phyloP scores from a whole-genome alignment of 2,888 invertebrate genomes.

The Noctua janthe region DNA sequence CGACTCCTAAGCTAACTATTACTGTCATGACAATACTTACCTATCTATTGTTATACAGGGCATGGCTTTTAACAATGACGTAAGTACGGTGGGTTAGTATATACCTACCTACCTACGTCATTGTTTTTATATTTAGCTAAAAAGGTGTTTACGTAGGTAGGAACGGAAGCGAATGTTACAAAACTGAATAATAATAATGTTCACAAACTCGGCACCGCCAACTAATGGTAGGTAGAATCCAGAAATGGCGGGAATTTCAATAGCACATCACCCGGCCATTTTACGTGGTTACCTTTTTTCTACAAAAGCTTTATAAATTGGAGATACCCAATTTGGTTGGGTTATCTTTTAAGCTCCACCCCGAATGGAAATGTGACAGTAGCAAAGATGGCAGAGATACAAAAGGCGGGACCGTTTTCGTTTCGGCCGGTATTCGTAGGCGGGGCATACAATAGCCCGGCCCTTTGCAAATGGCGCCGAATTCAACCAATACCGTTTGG shows the following conservation, averaged over 20 bases:
- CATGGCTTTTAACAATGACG: neutral
- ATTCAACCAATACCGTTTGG: slow-evolving; percentile 83
- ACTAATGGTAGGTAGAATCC: slow-evolving; percentile 47
- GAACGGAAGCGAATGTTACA: neutral
- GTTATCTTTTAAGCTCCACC: slow-evolving; percentile 77
- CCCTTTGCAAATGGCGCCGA: slow-evolving; percentile 89
- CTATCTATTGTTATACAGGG: neutral
- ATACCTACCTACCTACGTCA: too few species aligned
- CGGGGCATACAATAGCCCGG: slow-evolving; percentile 79
- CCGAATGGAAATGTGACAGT: slow-evolving; percentile 75
- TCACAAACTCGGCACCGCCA: slow-evolving; percentile 38
- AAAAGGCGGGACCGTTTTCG: slow-evolving; percentile 78
- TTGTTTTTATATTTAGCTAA: neutral
- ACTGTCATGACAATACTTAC: neutral
- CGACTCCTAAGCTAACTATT: neutral
- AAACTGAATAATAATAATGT: neutral
- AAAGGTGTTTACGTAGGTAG: too few species aligned
- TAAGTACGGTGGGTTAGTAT: neutral
- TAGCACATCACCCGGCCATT: slow-evolving; percentile 46
- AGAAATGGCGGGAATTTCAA: slow-evolving; percentile 31
- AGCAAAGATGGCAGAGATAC: slow-evolving; percentile 83
- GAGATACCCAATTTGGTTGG: slow-evolving; percentile 67
- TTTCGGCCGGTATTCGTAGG: slow-evolving; percentile 79
- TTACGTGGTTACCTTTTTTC: slow-evolving; percentile 29
- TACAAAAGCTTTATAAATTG: slow-evolving; percentile 31